Conservation (phyloP, 2,888 invertebrate genomes). For the Aleiodes leptofemur region DNA sequence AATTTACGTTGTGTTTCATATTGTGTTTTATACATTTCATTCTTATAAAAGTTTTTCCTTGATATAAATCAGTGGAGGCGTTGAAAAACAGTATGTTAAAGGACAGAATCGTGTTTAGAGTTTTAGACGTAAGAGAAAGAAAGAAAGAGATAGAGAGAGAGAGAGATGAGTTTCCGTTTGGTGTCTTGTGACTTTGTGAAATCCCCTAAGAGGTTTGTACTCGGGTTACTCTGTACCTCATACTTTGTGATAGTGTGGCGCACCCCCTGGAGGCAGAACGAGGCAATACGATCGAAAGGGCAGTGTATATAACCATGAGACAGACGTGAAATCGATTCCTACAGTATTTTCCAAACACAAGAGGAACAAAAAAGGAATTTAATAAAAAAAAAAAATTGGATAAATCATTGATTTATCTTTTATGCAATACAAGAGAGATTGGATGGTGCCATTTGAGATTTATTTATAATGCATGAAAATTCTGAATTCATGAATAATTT, state of each 20-base stretch:
- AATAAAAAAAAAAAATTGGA: slow-evolving; percentile 34
- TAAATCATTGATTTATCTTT: slow-evolving; percentile 44
- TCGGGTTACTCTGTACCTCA: slow-evolving; percentile 32
- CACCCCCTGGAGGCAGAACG: slow-evolving; percentile 14
- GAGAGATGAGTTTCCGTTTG: background rate
- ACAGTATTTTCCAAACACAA: slow-evolving; percentile 8
- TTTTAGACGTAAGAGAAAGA: background rate
- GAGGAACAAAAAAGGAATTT: no score
- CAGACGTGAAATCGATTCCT: slow-evolving; percentile 45
- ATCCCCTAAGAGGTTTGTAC: slow-evolving; percentile 26
- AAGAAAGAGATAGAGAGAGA: background rate
- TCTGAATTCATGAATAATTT: no score
- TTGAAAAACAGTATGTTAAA: slow-evolving; percentile 39
- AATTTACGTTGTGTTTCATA: slow-evolving; percentile 27
- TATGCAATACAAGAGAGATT: background rate
- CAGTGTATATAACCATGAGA: slow-evolving; percentile 38
- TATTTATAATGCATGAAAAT: slow-evolving; percentile 27
- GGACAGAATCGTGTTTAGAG: slow-evolving; percentile 46
- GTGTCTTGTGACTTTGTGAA: slow-evolving; percentile 25
- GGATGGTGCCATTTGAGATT: slow-evolving; percentile 22
- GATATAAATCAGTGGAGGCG: slow-evolving; percentile 35
- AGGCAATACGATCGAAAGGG: slow-evolving; percentile 44
- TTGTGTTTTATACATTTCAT: slow-evolving; percentile 22
- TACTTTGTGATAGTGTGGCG: background rate
- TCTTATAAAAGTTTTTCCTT: background rate